Evolutionary conservation across 2,888 invertebrate genomes (phyloP).

Genomic region (Nebria brevicollis): DNA sequence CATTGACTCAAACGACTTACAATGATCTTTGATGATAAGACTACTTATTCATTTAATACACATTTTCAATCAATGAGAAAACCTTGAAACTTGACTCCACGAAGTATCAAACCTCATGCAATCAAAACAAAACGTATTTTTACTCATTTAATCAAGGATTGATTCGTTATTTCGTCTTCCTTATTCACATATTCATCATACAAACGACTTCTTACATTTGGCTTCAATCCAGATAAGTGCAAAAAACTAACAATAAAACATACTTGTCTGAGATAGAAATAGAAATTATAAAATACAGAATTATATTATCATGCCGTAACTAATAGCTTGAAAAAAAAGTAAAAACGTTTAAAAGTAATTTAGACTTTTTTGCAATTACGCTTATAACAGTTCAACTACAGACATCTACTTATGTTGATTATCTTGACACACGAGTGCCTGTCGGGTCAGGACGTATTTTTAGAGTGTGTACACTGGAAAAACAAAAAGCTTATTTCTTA

Average conservation of each 20-base stretch:
- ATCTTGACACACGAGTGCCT: constrained; percentile 8
- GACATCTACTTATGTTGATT: constrained; percentile 15
- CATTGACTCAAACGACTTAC: neutral
- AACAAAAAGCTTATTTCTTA: neutral
- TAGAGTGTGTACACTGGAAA: constrained; percentile 10
- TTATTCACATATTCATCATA: neutral
- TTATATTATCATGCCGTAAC: neutral
- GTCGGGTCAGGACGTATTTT: constrained; percentile 8
- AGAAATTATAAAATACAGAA: neutral
- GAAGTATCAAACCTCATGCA: neutral
- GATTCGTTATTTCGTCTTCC: neutral
- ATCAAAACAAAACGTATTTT: neutral
- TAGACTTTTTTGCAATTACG: neutral
- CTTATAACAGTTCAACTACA: constrained; percentile 6
- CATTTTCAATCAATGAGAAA: neutral
- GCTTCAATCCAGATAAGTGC: neutral
- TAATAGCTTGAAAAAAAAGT: neutral
- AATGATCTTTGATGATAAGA: neutral
- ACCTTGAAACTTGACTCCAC: neutral
- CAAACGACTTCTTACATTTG: neutral
- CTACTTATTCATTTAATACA: neutral
- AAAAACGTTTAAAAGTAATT: neutral
- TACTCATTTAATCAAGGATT: neutral
- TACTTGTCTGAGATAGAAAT: neutral
- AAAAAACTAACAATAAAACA: neutral